Evolutionary conservation across 2,888 invertebrate species (phyloP).

Genomic region (Bembecia ichneumoniformis): DNA sequence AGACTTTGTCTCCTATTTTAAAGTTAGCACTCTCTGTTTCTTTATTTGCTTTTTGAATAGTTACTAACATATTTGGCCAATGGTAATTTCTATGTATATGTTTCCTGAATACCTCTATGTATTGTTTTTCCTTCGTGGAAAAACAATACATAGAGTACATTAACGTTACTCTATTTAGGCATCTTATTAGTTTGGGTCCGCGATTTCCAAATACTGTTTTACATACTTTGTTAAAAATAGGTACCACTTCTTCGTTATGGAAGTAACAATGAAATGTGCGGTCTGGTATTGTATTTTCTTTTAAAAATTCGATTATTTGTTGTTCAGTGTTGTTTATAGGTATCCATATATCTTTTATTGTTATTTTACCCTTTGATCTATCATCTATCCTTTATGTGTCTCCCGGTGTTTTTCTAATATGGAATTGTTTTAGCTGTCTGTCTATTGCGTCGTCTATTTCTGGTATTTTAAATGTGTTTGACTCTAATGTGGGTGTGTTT

Average conservation of each 20-base stretch:
- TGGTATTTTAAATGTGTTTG: conserved; percentile 6
- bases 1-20: neutral
- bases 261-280: conserved; percentile 8
- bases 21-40: neutral
- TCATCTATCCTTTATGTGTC: conserved; percentile 4
- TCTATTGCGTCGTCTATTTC: conserved; percentile 7
- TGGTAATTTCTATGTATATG: too few relatives aligned
- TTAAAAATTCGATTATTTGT: conserved; percentile 6
- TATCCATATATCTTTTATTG: neutral
- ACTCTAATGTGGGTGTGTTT: too few relatives aligned
- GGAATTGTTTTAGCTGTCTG: conserved; percentile 10
- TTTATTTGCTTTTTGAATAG: neutral
- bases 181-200: too few relatives aligned
- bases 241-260: conserved; percentile 11
- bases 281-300: conserved; percentile 8
- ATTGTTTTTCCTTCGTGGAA: too few relatives aligned
- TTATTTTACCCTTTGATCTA: neutral
- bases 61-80: too few relatives aligned
- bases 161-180: too few relatives aligned
- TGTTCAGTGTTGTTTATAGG: conserved; percentile 5
- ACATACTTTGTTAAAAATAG: conserved; percentile 1
- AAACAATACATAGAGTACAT: too few relatives aligned
- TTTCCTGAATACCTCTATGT: too few relatives aligned
- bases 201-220: too few relatives aligned
- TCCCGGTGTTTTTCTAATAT: conserved; percentile 5